phyloP scores from a whole-genome alignment of 2,888 invertebrate species.

The Tinea trinotella region DNA sequence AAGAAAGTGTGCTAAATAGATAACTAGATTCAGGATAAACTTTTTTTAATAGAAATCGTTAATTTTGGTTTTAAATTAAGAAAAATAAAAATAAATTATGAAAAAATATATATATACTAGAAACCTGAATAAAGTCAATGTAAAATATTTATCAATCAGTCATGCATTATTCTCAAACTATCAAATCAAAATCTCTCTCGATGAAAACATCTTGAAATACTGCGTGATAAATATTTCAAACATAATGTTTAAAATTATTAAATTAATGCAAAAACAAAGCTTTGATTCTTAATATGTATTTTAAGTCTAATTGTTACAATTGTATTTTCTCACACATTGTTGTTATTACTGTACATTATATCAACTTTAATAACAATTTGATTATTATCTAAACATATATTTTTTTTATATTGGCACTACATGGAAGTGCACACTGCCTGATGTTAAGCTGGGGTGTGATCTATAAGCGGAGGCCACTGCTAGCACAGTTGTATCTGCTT shows the following conservation, averaged over 20 bases:
- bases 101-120: too few relatives aligned
- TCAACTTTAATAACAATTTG: too few relatives aligned
- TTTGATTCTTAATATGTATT: neutral
- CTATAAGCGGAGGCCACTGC: too few relatives aligned
- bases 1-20: constrained; percentile 1
- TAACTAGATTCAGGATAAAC: neutral
- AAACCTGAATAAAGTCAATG: neutral
- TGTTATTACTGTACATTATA: neutral
- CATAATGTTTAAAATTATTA: constrained; percentile 1
- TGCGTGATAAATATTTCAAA: constrained; percentile 2
- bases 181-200: neutral
- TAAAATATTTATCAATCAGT: constrained; percentile 10
- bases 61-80: too few relatives aligned
- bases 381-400: too few relatives aligned
- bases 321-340: neutral
- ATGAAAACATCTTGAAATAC: constrained; percentile 2
- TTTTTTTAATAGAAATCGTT: neutral
- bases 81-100: too few relatives aligned
- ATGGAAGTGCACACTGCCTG: too few relatives aligned
- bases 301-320: neutral
- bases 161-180: neutral
- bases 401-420: too few relatives aligned
- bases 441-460: too few relatives aligned
- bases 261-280: neutral
- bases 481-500: too few relatives aligned